phyloP scores from a whole-genome alignment of 2,888 invertebrate genomes.

The Myathropa florea region DNA sequence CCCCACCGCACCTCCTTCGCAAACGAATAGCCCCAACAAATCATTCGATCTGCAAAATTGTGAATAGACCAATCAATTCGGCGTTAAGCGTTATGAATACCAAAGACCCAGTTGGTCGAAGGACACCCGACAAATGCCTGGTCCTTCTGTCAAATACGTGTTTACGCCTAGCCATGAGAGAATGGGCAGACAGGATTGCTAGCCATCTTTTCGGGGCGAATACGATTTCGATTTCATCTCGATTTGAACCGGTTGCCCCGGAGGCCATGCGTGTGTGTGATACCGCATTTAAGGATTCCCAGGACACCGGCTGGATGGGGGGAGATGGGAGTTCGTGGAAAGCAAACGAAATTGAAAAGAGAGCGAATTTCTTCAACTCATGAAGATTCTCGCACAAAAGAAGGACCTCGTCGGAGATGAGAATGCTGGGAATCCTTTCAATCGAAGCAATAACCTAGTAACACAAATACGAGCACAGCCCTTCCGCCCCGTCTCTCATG shows the following conservation, averaged over 20 bases:
- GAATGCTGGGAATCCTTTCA: constrained; percentile 53
- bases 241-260: constrained; percentile 40
- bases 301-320: neutral
- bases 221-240: constrained; percentile 62
- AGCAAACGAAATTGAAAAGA: constrained; percentile 17
- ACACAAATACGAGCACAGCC: constrained; percentile 40
- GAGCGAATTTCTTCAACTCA: constrained; percentile 18
- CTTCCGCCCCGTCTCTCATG: constrained; percentile 31
- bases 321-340: constrained; percentile 14
- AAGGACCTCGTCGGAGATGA: constrained; percentile 1
- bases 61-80: constrained; percentile 70
- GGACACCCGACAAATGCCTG: neutral
- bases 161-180: neutral
- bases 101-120: constrained; percentile 27
- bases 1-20: neutral
- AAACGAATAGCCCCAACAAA: constrained; percentile 19
- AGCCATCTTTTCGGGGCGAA: constrained; percentile 29
- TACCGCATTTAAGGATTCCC: constrained; percentile 52
- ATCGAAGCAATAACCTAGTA: constrained; percentile 65
- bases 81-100: constrained; percentile 70
- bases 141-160: constrained; percentile 17
- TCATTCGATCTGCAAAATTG: constrained; percentile 66
- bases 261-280: constrained; percentile 30
- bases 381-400: constrained; percentile 5
- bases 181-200: neutral